Conservation (phyloP, 92 coral and sea anemone species). For the Parazoanthus atlanticus region DNA sequence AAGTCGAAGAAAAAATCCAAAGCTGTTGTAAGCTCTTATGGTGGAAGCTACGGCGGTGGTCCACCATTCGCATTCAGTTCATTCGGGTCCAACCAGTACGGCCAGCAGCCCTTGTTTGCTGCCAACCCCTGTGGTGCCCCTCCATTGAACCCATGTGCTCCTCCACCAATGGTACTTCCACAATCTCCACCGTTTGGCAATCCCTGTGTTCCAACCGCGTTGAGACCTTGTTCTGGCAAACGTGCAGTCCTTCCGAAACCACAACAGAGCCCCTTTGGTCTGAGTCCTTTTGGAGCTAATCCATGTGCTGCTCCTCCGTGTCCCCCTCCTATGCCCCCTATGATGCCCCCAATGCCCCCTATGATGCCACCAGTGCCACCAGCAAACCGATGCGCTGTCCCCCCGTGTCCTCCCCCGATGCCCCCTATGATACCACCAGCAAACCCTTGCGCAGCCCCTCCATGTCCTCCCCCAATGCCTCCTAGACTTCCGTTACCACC, state of each 20-base stretch:
- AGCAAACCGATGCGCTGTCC: conserved; percentile 60
- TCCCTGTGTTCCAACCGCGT: conserved; percentile 33
- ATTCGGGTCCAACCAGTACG: conserved; percentile 32
- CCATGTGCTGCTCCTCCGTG: conserved; percentile 48
- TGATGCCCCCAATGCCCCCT: conserved; percentile 42
- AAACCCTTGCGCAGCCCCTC: conserved; percentile 29
- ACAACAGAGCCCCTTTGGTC: conserved; percentile 43
- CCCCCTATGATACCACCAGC: conserved; percentile 46
- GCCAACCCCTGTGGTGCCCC: conserved; percentile 41
- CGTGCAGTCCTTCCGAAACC: conserved; percentile 53
- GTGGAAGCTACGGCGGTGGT: conserved; percentile 44
- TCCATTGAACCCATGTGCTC: conserved; percentile 41
- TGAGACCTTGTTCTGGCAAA: conserved; percentile 29
- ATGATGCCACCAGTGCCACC: conserved; percentile 50
- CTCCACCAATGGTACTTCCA: conserved; percentile 49
- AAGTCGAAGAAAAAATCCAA: conserved; percentile 15
- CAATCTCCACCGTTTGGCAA: conserved; percentile 52
- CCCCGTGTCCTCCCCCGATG: conserved; percentile 51
- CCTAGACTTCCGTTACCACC: conserved; percentile 1
- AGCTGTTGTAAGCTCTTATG: conserved; percentile 18
- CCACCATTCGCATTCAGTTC: conserved; percentile 46
- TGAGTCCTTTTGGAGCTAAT: conserved; percentile 48
- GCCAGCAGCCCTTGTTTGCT: conserved; percentile 30
- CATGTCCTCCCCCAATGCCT: conserved; percentile 22
- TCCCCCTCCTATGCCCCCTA: conserved; percentile 44